These are phyloP conservation scores for Erebia ligea DNA, from an alignment of 2,888 invertebrate species.

Conservation along the genomic window DNA sequence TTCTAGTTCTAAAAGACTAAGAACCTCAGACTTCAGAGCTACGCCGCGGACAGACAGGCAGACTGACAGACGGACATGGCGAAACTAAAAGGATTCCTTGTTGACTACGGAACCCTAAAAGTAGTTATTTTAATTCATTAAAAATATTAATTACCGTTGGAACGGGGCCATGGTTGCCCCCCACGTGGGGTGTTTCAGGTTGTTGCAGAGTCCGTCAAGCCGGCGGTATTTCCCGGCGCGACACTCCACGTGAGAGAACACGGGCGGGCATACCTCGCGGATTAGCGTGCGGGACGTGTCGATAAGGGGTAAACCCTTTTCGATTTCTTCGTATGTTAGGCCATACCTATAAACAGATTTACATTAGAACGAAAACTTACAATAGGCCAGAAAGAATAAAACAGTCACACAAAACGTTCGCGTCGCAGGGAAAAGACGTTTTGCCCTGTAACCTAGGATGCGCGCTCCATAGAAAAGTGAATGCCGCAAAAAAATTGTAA, in stretches of 20 bases:
- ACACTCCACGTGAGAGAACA: constrained; percentile 93
- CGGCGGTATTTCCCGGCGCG: constrained; percentile 94
- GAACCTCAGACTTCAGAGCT: no score
- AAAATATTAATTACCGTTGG: constrained; percentile 82
- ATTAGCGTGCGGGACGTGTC: constrained; percentile 95
- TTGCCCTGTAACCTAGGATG: no score
- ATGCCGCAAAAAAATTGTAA: no score
- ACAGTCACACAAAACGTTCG: not conserved
- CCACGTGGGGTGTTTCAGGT: constrained; percentile 94
- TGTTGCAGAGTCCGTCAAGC: constrained; percentile 94
- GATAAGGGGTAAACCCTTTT: constrained; percentile 92
- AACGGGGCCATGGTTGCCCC: constrained; percentile 93
- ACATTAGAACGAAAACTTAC: not conserved
- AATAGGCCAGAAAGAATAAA: no score
- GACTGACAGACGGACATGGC: no score
- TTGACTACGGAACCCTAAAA: no score
- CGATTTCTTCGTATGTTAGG: constrained; percentile 92
- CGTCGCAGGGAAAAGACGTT: no score
- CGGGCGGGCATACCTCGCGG: constrained; percentile 93
- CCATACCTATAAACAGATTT: constrained; percentile 85
- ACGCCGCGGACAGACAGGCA: no score
- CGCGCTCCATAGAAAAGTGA: no score
- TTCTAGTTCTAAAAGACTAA: no score
- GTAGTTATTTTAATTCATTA: no score
- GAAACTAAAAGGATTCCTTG: no score